Percentiles rank a stretch among this genome's conserved stretches.
These are phyloP conservation scores for Pardosa pseudoannulata DNA, from an alignment of 2,888 invertebrate genomes.

Conservation along the genomic window DNA sequence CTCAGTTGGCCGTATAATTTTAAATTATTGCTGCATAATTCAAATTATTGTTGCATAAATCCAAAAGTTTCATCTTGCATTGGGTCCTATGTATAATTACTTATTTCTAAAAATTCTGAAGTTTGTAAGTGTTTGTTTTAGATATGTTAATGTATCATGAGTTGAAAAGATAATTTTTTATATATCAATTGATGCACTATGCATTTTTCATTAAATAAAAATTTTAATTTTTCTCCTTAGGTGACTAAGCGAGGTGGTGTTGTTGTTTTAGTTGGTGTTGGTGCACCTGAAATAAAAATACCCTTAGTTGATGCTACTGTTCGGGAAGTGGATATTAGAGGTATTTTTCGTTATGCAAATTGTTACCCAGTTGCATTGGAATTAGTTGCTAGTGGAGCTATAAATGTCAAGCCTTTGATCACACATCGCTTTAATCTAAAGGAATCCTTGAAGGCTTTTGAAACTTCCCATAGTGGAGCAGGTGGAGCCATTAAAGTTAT, in stretches of 20 bases:
- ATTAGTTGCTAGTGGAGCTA: constrained; percentile 86
- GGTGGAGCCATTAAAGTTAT: constrained; percentile 87
- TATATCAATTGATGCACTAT: no score
- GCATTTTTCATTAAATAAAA: neutral
- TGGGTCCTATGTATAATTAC: no score
- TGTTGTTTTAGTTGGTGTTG: constrained; percentile 92
- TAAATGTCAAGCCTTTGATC: constrained; percentile 88
- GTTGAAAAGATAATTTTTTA: no score
- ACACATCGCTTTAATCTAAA: constrained; percentile 89
- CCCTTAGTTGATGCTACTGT: constrained; percentile 89
- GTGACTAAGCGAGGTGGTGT: constrained; percentile 91
- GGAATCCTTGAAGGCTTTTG: constrained; percentile 88
- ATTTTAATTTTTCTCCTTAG: constrained; percentile 79
- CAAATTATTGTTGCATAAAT: no score
- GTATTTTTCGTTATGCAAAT: constrained; percentile 94
- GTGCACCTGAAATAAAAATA: constrained; percentile 86
- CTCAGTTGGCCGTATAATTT: no score
- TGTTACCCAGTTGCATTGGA: constrained; percentile 88
- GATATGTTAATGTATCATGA: no score
- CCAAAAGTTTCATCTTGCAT: no score
- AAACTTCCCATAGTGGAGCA: constrained; percentile 83
- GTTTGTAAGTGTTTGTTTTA: no score
- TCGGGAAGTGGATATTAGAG: constrained; percentile 93
- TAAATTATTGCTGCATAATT: no score
- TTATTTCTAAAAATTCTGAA: no score